Evolutionary conservation across 2,113 vertebrate genomes (phyloP).

Genomic region (Cinclus cinclus): DNA sequence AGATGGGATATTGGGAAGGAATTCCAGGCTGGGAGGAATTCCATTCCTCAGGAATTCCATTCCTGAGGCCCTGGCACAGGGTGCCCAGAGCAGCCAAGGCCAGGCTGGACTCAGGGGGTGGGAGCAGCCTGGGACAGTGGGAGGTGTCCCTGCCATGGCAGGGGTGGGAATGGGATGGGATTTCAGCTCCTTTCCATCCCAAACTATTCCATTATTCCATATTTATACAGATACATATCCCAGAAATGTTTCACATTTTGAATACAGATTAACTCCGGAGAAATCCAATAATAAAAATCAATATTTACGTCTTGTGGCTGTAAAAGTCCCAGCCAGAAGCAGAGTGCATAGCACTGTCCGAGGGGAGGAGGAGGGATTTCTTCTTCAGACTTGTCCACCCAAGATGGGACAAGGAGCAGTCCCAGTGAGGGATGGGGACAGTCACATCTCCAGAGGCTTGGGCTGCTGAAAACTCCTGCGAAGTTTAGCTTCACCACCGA

Average conservation of each 20-base stretch:
- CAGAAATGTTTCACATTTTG: not conserved
- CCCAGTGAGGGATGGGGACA: not conserved
- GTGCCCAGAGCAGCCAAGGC: not conserved
- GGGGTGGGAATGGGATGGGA: accelerated
- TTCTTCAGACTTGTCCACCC: not conserved
- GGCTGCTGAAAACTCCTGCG: not conserved
- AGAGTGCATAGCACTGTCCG: not conserved
- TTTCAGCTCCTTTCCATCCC: accelerated
- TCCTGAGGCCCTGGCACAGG: too few relatives aligned
- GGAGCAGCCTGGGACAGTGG: not conserved
- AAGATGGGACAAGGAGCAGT: not conserved
- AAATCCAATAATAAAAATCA: not conserved
- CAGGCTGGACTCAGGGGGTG: not conserved
- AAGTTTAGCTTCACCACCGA: not conserved
- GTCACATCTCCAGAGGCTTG: not conserved
- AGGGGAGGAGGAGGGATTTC: not conserved
- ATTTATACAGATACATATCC: not conserved
- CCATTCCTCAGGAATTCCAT: too few relatives aligned
- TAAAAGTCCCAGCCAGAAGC: not conserved
- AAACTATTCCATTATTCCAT: not conserved
- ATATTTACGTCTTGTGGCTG: not conserved
- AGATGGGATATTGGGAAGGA: not conserved
- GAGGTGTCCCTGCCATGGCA: not conserved
- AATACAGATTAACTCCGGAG: not conserved
- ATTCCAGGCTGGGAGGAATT: not conserved